Conservation (phyloP, 2,113 vertebrate genomes). For the Daubentonia madagascariensis region DNA sequence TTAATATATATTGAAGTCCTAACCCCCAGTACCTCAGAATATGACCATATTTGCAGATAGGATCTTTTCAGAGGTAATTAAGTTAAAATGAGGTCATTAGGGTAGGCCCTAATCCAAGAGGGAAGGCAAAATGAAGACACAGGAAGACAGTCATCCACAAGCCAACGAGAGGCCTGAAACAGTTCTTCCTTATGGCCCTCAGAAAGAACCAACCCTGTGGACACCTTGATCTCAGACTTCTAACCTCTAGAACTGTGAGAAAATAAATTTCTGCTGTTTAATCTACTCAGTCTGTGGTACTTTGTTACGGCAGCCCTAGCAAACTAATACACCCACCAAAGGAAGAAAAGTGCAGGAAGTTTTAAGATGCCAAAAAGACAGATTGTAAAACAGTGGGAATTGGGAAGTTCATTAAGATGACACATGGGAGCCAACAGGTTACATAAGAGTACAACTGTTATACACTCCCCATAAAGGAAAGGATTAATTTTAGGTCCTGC, state of each 20-base stretch:
- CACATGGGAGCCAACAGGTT: slow-evolving; percentile 65
- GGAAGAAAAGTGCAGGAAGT: slow-evolving; percentile 29
- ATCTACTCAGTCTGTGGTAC: not conserved
- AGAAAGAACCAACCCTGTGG: not conserved
- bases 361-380: slow-evolving; percentile 66
- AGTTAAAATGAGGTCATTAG: not conserved
- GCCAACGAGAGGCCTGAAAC: not conserved
- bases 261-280: not conserved
- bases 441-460: slow-evolving; percentile 60
- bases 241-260: not conserved
- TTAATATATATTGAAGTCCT: not conserved
- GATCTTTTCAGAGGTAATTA: not conserved
- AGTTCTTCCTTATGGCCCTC: not conserved
- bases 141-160: not conserved
- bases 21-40: not conserved
- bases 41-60: not conserved
- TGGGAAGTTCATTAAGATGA: slow-evolving; percentile 67
- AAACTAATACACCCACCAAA: not conserved
- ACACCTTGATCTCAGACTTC: not conserved
- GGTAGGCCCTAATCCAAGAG: not conserved
- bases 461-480: slow-evolving; percentile 18
- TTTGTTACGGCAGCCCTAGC: not conserved
- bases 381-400: slow-evolving; percentile 69
- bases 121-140: not conserved
- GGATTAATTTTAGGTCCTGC: slow-evolving; percentile 69